phyloP scores from a whole-genome alignment of 2,888 invertebrate genomes.

The Metacarcinus magister region DNA sequence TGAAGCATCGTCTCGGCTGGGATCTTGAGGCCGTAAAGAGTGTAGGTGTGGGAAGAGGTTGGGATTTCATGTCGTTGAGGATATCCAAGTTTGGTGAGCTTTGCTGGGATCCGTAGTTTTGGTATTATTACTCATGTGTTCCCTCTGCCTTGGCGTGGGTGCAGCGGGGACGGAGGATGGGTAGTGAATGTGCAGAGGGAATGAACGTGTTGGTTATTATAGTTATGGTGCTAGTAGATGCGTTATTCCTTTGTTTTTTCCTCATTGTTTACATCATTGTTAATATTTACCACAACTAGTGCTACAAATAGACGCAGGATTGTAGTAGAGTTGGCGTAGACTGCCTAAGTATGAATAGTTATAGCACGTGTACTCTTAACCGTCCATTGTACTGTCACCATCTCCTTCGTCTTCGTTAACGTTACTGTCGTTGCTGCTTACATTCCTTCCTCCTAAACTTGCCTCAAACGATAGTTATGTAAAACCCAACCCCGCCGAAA shows the following conservation, averaged over 20 bases:
- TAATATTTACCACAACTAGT: neutral
- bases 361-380: neutral
- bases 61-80: neutral
- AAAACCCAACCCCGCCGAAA: neutral
- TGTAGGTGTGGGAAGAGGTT: neutral
- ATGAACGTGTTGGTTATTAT: neutral
- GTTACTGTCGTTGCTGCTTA: neutral
- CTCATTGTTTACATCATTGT: neutral
- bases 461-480: neutral
- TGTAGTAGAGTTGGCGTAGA: neutral
- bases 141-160: neutral
- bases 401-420: neutral
- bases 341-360: neutral
- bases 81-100: slow-evolving; percentile 9
- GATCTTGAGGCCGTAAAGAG: neutral
- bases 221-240: neutral
- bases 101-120: neutral
- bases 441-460: neutral
- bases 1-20: neutral
- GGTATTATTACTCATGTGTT: neutral
- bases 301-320: neutral
- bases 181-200: neutral
- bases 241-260: neutral
- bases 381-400: neutral
- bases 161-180: neutral